Conservation (phyloP, 2,113 vertebrate genomes). For the Rhadina sibilatrix region DNA sequence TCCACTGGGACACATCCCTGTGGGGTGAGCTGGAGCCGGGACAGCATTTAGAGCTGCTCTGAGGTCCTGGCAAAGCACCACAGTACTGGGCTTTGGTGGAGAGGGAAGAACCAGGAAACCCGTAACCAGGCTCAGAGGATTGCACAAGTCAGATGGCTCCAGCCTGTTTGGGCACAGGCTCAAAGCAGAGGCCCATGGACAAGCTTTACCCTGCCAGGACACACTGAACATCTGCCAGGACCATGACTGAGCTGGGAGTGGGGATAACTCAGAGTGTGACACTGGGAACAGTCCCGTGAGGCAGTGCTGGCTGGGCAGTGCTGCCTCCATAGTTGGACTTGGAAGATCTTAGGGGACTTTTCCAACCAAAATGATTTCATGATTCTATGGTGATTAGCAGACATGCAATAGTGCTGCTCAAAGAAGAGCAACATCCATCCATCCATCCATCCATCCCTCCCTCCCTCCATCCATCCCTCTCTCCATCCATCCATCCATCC, state of each 20-base stretch:
- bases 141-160: neutral
- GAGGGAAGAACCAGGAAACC: neutral
- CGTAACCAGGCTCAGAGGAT: neutral
- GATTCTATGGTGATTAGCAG: neutral
- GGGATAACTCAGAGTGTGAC: neutral
- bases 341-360: neutral
- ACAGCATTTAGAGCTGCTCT: neutral
- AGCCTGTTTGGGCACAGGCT: neutral
- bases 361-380: neutral
- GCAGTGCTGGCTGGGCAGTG: neutral
- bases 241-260: neutral
- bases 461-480: neutral
- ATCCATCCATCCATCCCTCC: neutral
- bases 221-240: neutral
- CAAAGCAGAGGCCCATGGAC: neutral
- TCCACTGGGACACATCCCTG: neutral
- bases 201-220: neutral
- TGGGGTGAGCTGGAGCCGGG: neutral
- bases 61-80: neutral
- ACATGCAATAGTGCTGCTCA: neutral
- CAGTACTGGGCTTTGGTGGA: fast-evolving
- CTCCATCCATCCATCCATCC: neutral
- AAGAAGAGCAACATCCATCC: neutral
- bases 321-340: neutral
- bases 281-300: neutral